Conservation (phyloP, 2,113 vertebrate genomes). For the Ondatra zibethicus region DNA sequence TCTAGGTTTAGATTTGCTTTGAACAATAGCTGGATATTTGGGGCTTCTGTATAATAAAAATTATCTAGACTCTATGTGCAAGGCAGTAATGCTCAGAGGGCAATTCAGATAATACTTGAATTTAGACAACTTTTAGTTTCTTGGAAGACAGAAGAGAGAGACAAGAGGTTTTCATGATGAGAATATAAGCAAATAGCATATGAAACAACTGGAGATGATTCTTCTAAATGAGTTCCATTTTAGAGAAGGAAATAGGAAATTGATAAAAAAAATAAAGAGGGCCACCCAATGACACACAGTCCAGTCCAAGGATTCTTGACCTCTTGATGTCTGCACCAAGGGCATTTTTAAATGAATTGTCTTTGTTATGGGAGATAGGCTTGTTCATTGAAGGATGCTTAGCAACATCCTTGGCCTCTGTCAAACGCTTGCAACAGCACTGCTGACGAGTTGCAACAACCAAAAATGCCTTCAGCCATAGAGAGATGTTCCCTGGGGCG, state of each 20-base stretch:
- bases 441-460: no score
- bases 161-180: background rate
- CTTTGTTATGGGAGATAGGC: background rate
- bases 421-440: background rate
- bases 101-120: background rate
- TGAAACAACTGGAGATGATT: background rate
- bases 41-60: background rate
- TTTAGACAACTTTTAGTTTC: background rate
- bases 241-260: background rate
- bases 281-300: rapidly evolving
- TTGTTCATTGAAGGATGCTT: background rate
- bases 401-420: background rate
- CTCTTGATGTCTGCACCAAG: background rate
- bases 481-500: background rate
- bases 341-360: background rate
- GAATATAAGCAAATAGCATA: no score
- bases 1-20: slow-evolving; percentile 16
- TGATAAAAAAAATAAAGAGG: rapidly evolving
- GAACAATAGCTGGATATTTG: background rate
- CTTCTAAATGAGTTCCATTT: background rate
- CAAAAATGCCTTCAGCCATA: background rate
- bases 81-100: background rate
- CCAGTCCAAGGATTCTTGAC: background rate
- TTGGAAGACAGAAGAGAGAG: background rate
- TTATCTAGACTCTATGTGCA: background rate